Percentiles rank a stretch among this genome's conserved stretches.
phyloP scores from a whole-genome alignment of 2,888 invertebrate genomes.

The Ariolimax columbianus region DNA sequence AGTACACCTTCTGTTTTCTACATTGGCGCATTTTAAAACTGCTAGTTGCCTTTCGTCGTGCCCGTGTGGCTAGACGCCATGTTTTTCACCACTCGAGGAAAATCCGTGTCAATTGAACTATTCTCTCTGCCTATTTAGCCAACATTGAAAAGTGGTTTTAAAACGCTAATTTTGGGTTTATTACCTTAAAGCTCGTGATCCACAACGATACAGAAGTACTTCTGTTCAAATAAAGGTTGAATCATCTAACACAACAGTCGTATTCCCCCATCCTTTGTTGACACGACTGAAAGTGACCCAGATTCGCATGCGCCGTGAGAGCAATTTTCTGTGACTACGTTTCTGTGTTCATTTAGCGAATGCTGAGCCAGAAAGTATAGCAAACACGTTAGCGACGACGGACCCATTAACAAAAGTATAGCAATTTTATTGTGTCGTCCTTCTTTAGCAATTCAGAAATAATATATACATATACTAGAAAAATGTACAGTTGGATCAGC shows the following conservation, averaged over 20 bases:
- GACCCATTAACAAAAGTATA: no score
- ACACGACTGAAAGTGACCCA: conserved; percentile 7
- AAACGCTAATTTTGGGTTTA: not conserved
- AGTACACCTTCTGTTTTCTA: not conserved
- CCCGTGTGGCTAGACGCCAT: conserved; percentile 50
- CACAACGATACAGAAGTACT: not conserved
- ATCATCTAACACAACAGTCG: conserved; percentile 13
- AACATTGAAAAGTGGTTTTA: not conserved
- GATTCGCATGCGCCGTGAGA: not conserved
- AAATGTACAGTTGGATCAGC: no score
- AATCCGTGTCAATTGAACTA: not conserved
- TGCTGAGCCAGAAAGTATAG: no score
- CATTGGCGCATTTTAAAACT: not conserved
- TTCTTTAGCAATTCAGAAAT: no score
- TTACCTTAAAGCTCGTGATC: not conserved
- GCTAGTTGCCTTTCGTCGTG: conserved; percentile 42
- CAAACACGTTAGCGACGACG: no score
- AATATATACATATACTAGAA: no score
- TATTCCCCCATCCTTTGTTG: conserved; percentile 18
- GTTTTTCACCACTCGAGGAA: conserved; percentile 3
- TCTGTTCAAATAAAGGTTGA: not conserved
- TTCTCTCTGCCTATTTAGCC: not conserved
- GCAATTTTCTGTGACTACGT: not conserved
- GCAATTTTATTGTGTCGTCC: no score
- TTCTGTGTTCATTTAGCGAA: not conserved